Evolutionary conservation across 2,797 vertebrate genomes (phyloP).

Genomic region (Lepus oiostolus): DNA sequence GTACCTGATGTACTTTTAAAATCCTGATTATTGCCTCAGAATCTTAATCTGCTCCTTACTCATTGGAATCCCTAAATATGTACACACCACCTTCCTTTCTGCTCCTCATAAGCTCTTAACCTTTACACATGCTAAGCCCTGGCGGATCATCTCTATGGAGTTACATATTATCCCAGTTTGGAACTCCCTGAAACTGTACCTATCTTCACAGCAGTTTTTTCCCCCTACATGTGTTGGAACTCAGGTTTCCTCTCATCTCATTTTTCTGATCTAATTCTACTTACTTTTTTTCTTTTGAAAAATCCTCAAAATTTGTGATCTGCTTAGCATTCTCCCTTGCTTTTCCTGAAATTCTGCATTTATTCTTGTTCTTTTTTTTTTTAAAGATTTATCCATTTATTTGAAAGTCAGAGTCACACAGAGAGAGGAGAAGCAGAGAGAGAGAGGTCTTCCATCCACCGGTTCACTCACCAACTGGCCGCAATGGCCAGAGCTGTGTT

Average conservation of each 20-base stretch:
- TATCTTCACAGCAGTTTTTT: constrained; percentile 4
- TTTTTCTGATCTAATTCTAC: constrained; percentile 55
- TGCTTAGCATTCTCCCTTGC: constrained; percentile 22
- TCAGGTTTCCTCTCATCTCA: constrained; percentile 8
- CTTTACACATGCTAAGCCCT: too few relatives aligned
- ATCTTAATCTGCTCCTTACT: constrained; percentile 3
- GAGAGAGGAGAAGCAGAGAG: too few relatives aligned
- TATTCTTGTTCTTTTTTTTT: background rate
- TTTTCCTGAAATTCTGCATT: constrained; percentile 53
- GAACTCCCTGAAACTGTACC: background rate
- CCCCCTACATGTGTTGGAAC: background rate
- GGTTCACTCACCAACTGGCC: too few relatives aligned
- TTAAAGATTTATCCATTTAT: too few relatives aligned
- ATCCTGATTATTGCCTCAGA: background rate
- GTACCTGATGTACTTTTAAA: background rate
- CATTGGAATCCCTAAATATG: background rate
- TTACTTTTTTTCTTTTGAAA: constrained; percentile 48
- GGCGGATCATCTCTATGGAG: too few relatives aligned
- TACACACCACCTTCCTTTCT: too few relatives aligned
- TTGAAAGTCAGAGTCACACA: too few relatives aligned
- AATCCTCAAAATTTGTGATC: constrained; percentile 36
- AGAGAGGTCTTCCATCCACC: too few relatives aligned
- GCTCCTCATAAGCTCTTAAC: too few relatives aligned
- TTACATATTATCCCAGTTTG: background rate
- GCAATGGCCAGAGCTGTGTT: too few relatives aligned